Percentiles rank a stretch among this genome's conserved stretches.
Evolutionary conservation across 30 jellyfish, hydroid and myxozoan species (phyloP).

Genomic region (Aurelia sp.): DNA sequence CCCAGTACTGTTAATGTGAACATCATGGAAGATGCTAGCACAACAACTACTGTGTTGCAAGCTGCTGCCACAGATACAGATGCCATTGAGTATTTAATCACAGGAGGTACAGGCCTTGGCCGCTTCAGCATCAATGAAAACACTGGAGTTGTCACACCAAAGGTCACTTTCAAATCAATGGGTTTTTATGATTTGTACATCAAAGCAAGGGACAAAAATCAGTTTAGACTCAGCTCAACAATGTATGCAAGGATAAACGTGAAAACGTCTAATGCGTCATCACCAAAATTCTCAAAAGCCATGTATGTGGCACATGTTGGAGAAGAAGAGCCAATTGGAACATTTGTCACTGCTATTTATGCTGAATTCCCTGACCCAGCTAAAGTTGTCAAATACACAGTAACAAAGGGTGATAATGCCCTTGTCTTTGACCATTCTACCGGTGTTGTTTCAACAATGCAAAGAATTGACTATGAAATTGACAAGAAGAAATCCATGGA

Average conservation of each 20-base stretch:
- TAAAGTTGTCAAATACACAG: constrained; percentile 46
- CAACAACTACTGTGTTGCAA: constrained; percentile 49
- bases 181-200: constrained; percentile 80
- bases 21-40: constrained; percentile 53
- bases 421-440: constrained; percentile 66
- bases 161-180: constrained; percentile 56
- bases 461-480: constrained; percentile 70
- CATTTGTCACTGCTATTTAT: constrained; percentile 84
- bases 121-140: constrained; percentile 71
- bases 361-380: constrained; percentile 83
- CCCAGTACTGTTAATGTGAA: constrained; percentile 79
- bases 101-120: constrained; percentile 95
- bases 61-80: constrained; percentile 66
- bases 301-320: constrained; percentile 76
- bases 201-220: constrained; percentile 84
- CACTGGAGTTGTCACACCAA: constrained; percentile 84
- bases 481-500: constrained; percentile 56
- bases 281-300: constrained; percentile 80
- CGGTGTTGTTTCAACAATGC: constrained; percentile 83
- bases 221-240: constrained; percentile 48
- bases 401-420: constrained; percentile 58
- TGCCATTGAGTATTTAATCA: constrained; percentile 57
- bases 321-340: constrained; percentile 69
- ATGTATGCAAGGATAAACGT: constrained; percentile 85
- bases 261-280: constrained; percentile 27